Percentiles rank a stretch among this genome's conserved stretches.
Conservation (phyloP, 2,113 vertebrate genomes). For the Tympanuchus pallidicinctus region DNA sequence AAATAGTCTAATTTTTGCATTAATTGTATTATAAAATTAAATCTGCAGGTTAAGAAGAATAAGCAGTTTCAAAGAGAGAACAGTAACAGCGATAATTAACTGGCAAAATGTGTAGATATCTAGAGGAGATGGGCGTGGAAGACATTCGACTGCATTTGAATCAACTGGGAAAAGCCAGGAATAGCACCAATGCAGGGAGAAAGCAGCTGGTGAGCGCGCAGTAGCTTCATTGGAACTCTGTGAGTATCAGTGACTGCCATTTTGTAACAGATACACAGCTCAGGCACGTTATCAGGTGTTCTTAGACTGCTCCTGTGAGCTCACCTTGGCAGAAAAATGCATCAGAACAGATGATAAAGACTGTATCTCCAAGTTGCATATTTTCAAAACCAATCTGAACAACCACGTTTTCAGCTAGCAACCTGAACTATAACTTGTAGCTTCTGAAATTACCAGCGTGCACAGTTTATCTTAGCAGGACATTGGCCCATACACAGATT, state of each 20-base stretch:
- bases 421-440: background rate
- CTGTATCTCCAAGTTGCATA: background rate
- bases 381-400: background rate
- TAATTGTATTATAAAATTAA: background rate
- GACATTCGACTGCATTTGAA: background rate
- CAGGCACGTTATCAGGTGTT: background rate
- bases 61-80: background rate
- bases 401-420: background rate
- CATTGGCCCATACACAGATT: background rate
- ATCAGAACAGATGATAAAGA: background rate
- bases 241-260: background rate
- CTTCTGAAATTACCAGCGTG: background rate
- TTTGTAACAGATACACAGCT: background rate
- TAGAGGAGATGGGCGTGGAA: background rate
- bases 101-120: background rate
- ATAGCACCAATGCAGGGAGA: background rate
- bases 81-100: background rate
- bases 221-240: background rate
- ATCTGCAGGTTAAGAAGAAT: background rate
- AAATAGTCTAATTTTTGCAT: background rate
- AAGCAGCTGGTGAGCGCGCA: slow-evolving; percentile 1
- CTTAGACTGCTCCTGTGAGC: background rate
- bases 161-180: background rate
- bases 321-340: background rate
- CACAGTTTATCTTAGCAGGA: background rate